These are phyloP conservation scores for Dusona sp. DNA, from an alignment of 2,888 invertebrate species.

Conservation along the genomic window DNA sequence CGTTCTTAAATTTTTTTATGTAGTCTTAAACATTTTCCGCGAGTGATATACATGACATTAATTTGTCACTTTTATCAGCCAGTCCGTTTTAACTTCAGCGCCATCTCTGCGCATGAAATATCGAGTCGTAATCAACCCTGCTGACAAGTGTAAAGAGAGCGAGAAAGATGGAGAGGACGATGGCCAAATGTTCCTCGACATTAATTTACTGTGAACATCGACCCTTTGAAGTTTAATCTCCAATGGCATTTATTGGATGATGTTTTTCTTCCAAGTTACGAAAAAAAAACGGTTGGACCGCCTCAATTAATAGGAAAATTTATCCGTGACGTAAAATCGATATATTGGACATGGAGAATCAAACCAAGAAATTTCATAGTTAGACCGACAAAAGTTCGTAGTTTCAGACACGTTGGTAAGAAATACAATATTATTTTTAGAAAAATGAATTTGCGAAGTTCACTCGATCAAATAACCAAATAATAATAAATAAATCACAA, in stretches of 20 bases:
- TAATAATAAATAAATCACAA: not conserved
- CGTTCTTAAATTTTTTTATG: constrained; percentile 23
- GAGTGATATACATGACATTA: constrained; percentile 43
- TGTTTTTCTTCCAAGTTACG: not conserved
- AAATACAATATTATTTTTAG: not conserved
- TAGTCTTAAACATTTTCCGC: constrained; percentile 35
- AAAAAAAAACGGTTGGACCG: not conserved
- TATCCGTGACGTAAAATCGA: not conserved
- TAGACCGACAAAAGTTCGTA: not conserved
- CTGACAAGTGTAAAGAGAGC: not conserved
- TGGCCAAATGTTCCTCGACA: not conserved
- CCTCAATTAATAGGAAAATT: not conserved
- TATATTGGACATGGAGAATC: not conserved
- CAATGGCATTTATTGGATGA: not conserved
- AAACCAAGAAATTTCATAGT: not conserved
- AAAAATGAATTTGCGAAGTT: not conserved
- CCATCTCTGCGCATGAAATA: constrained; percentile 20
- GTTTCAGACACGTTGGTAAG: no score
- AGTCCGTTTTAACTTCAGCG: constrained; percentile 16
- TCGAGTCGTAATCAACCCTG: constrained; percentile 9
- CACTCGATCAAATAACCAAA: not conserved
- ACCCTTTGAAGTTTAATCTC: not conserved
- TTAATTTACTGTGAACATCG: not conserved
- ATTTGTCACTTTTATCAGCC: constrained; percentile 51
- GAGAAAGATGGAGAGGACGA: not conserved